Evolutionary conservation across 2,888 invertebrate species (phyloP), one percentile per base, ranked within the genome.

Genomic region (Oligia latruncula): DNA sequence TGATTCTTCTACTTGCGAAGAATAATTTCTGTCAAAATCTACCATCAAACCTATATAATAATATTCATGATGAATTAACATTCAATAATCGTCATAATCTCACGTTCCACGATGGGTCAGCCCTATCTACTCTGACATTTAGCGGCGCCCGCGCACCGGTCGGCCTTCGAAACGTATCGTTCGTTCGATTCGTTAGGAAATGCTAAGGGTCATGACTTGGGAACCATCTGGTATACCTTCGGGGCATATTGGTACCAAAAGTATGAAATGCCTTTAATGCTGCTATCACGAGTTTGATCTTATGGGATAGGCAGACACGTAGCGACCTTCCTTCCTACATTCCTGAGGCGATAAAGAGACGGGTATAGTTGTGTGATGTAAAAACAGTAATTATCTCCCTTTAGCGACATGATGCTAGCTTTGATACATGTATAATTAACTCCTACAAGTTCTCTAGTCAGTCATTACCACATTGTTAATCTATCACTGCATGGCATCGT

Each of bases 121-220:
- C 90, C 89, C 90, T 89, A 81, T 85, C 81, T 75, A 64, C 60
- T 66, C 86, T 91, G 92, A 90, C 91, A 91, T 91, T 92, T 90
- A 65, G 77, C 82, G 76, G 89, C 89, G 89, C 90, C 85, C 80
- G 87, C 82, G 87, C 86, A 87, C 87, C 87, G 87, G 88, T 79
- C 89, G 91, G 86, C 92, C 92, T 91, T 92, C 91, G 82, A 85
- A 58, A 81, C 80, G 84, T 87, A 90, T 90, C 87, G 81, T 80
- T 87, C 78, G 78, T 84, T 80, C 83, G 80, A 88, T 87, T 80
- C 87, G 83, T 86, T 71, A 78, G 66, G 60, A 89, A 91, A 91
- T 91, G 90, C 77, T 88, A 91, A 87, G 83, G 90, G 86, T 91
- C 89, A 90, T 80, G 87, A 78, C 83, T 84, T 85, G 80, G 77